Percentiles rank a stretch among this genome's conserved stretches.
Conservation (phyloP, 1,140 invertebrate genomes). For the Drosophila azteca region DNA sequence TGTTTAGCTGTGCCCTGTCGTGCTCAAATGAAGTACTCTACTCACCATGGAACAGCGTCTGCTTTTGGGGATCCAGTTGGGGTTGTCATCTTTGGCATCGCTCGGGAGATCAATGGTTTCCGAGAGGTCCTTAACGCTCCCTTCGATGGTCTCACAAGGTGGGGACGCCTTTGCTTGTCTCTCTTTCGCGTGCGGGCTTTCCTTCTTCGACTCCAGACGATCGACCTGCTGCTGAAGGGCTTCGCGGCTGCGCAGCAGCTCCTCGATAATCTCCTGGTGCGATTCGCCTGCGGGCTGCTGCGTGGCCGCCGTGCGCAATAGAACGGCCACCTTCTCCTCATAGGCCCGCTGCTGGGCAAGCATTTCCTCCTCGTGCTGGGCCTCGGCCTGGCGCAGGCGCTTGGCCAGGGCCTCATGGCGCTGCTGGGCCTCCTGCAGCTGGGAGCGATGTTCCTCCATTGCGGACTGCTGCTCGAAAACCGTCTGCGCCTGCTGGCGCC, state of each 20-base stretch:
- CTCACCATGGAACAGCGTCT: neutral
- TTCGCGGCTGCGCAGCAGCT: slow-evolving; percentile 81
- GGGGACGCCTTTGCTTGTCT: no score
- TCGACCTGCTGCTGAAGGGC: slow-evolving; percentile 81
- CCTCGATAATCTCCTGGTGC: slow-evolving; percentile 82
- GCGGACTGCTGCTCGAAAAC: slow-evolving; percentile 53
- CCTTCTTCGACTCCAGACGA: neutral
- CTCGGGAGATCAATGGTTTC: slow-evolving; percentile 9
- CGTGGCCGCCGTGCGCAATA: slow-evolving; percentile 60
- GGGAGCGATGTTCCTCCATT: slow-evolving; percentile 49
- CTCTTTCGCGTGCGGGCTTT: neutral
- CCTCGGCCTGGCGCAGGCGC: slow-evolving; percentile 43
- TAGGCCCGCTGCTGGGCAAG: slow-evolving; percentile 83
- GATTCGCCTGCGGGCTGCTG: slow-evolving; percentile 10
- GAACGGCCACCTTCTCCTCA: slow-evolving; percentile 84
- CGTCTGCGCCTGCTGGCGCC: slow-evolving; percentile 61
- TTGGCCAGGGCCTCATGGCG: slow-evolving; percentile 25
- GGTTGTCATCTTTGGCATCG: slow-evolving; percentile 86
- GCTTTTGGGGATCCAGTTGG: slow-evolving; percentile 86
- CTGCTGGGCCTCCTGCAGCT: slow-evolving; percentile 46
- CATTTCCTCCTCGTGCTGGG: slow-evolving; percentile 67
- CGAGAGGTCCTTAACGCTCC: neutral
- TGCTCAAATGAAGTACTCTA: neutral
- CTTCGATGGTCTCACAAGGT: neutral
- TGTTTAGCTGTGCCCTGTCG: neutral